Conservation (phyloP, 2,797 vertebrate genomes). For the Neosilurus hyrtlii region DNA sequence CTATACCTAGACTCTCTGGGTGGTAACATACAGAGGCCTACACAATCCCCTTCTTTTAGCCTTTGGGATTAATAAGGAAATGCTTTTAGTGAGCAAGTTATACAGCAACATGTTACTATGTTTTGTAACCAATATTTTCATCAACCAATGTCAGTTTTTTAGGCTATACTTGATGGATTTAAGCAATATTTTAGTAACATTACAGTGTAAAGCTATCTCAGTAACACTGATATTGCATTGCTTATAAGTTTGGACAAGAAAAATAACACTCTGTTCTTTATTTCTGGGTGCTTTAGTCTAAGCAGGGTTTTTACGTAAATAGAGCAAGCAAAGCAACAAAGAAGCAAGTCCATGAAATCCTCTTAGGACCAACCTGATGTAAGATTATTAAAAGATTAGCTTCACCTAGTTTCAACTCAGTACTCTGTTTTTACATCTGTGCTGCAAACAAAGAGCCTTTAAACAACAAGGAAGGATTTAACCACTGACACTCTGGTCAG, state of each 20-base stretch:
- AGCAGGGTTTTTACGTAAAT: slow-evolving; percentile 51
- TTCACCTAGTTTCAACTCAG: slow-evolving; percentile 69
- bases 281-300: slow-evolving; percentile 28
- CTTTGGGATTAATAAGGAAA: too few relatives aligned
- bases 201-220: not conserved
- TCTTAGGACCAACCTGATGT: slow-evolving; percentile 63
- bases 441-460: slow-evolving; percentile 64
- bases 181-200: too few relatives aligned
- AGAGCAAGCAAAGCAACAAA: slow-evolving; percentile 57
- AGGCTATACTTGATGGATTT: too few relatives aligned
- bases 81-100: too few relatives aligned
- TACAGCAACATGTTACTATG: too few relatives aligned
- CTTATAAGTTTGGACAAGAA: not conserved
- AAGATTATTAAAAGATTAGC: slow-evolving; percentile 77
- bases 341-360: slow-evolving; percentile 55
- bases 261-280: slow-evolving; percentile 26
- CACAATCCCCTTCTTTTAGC: too few relatives aligned
- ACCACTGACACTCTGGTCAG: slow-evolving; percentile 42
- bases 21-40: too few relatives aligned
- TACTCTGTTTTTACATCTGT: slow-evolving; percentile 63
- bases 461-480: slow-evolving; percentile 53
- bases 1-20: too few relatives aligned
- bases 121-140: too few relatives aligned
- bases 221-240: not conserved
- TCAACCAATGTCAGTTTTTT: too few relatives aligned